Evolutionary conservation across 2,888 invertebrate genomes (phyloP).

Genomic region (Bursaphelenchus okinawaensis): DNA sequence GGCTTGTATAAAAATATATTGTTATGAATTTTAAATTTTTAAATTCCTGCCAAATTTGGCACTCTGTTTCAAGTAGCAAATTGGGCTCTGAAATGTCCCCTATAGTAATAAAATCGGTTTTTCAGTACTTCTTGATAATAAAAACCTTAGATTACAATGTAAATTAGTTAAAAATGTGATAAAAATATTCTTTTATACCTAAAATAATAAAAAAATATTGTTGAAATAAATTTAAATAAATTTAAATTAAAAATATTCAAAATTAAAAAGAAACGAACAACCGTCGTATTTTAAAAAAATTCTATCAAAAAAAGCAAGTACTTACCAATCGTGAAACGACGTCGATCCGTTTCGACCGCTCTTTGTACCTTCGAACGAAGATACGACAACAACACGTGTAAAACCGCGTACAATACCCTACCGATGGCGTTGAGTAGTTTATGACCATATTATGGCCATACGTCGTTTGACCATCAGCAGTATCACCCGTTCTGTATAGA

Average conservation of each 20-base stretch:
- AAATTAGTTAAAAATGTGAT: no score
- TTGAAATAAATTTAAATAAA: constrained; percentile 1
- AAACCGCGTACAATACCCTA: constrained; percentile 12
- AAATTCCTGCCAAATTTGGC: no score
- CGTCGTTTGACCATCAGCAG: not conserved
- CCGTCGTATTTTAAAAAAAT: not conserved
- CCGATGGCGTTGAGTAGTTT: not conserved
- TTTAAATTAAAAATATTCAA: not conserved
- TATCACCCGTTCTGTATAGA: not conserved
- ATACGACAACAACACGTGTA: constrained; percentile 49
- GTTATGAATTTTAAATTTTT: no score
- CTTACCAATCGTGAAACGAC: constrained; percentile 52
- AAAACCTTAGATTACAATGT: no score
- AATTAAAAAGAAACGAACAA: not conserved
- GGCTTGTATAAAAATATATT: no score
- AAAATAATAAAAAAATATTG: no score
- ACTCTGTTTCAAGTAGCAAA: no score
- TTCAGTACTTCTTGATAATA: no score
- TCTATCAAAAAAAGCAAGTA: not conserved
- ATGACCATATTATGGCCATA: not conserved
- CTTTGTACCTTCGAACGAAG: constrained; percentile 54
- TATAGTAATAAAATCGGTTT: no score
- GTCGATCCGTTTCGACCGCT: constrained; percentile 55
- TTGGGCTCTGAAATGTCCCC: no score
- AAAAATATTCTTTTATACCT: no score